These are phyloP conservation scores for Alouatta palliata DNA, from an alignment of 2,113 vertebrate genomes.

Conservation along the genomic window DNA sequence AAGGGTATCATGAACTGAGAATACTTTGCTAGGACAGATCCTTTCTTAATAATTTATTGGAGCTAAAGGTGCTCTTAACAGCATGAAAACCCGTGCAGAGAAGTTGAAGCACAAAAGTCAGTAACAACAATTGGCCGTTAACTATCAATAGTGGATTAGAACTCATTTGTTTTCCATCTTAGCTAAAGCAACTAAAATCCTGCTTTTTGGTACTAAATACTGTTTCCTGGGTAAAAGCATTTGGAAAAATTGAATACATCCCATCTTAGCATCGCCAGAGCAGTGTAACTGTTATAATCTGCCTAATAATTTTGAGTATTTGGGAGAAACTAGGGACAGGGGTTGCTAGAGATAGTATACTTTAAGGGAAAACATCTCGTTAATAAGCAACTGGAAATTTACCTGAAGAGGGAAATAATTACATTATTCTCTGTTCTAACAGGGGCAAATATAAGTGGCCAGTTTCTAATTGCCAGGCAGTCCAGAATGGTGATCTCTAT, in stretches of 20 bases:
- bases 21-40: not conserved
- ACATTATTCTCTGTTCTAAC: not conserved
- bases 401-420: not conserved
- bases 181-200: not conserved
- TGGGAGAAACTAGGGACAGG: not conserved
- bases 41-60: not conserved
- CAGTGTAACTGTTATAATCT: not conserved
- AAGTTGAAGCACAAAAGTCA: not conserved
- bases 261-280: not conserved
- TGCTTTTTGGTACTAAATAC: not conserved
- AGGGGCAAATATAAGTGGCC: not conserved
- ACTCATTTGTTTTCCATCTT: constrained; percentile 9
- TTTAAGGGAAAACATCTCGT: not conserved
- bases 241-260: constrained; percentile 3
- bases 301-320: not conserved
- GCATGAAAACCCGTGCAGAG: not conserved
- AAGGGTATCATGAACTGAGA: not conserved
- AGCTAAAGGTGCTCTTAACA: not conserved
- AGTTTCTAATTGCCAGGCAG: not conserved
- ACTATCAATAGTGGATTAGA: not conserved
- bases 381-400: not conserved
- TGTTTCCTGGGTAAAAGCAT: not conserved
- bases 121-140: not conserved
- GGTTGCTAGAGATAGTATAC: not conserved
- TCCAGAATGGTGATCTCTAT: constrained; percentile 24